Conservation (phyloP, 2,797 vertebrate species). For the Loris lydekkerianus region DNA sequence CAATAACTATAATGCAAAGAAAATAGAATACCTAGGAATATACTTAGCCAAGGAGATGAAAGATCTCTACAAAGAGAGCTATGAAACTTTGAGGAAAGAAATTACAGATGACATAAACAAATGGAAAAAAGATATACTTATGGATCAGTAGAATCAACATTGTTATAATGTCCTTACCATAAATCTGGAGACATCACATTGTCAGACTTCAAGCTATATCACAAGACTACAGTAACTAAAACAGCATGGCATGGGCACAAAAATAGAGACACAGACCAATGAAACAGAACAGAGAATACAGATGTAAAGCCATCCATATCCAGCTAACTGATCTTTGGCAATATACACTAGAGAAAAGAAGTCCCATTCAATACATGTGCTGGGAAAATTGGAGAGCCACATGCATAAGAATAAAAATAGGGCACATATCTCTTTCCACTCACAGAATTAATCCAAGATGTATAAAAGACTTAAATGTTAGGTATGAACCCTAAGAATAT, state of each 20-base stretch:
- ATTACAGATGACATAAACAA: neutral
- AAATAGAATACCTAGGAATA: neutral
- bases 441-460: neutral
- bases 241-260: neutral
- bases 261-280: neutral
- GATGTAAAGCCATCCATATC: neutral
- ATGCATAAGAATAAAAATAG: neutral
- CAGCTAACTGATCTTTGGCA: neutral
- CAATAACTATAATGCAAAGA: neutral
- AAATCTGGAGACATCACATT: neutral
- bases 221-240: neutral
- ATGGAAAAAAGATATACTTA: neutral
- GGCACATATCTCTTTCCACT: neutral
- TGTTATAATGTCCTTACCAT: neutral
- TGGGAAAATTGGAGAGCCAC: neutral
- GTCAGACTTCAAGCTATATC: neutral
- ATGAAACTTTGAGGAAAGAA: neutral
- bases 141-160: neutral
- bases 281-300: neutral
- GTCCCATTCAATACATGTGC: neutral
- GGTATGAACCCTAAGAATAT: neutral
- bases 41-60: neutral
- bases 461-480: neutral
- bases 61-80: neutral
- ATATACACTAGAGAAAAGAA: neutral